Evolutionary conservation across 1,140 invertebrate species (phyloP).

Genomic region (Zaprionus capensis): DNA sequence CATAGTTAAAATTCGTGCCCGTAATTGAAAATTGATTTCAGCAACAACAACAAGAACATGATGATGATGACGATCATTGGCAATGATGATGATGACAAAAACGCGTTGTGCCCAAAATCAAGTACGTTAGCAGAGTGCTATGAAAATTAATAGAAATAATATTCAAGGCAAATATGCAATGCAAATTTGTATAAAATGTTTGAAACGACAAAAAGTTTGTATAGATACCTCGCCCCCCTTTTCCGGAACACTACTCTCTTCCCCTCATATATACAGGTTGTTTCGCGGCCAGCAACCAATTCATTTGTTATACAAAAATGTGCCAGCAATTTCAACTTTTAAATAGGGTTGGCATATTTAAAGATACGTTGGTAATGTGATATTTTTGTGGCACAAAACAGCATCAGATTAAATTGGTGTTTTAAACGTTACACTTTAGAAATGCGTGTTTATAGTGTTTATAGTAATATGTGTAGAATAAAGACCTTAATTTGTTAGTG

Average conservation of each 20-base stretch:
- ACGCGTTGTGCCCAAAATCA: neutral
- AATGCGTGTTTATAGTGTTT: neutral
- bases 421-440: neutral
- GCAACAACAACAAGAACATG: constrained; percentile 5
- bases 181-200: constrained; percentile 39
- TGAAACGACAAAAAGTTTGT: constrained; percentile 11
- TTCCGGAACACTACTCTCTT: too few relatives aligned
- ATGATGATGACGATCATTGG: constrained; percentile 6
- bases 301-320: constrained; percentile 6
- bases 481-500: too few relatives aligned
- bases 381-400: neutral
- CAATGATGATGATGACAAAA: neutral
- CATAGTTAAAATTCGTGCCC: constrained; percentile 56
- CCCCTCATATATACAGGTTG: neutral
- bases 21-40: constrained; percentile 77
- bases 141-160: constrained; percentile 71
- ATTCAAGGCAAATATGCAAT: constrained; percentile 44
- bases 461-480: neutral
- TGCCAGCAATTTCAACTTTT: constrained; percentile 21
- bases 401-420: neutral
- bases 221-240: neutral
- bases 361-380: neutral
- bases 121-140: constrained; percentile 14
- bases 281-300: neutral
- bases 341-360: constrained; percentile 2